phyloP scores from a whole-genome alignment of 2,888 invertebrate species.

The Norana najaformis region DNA sequence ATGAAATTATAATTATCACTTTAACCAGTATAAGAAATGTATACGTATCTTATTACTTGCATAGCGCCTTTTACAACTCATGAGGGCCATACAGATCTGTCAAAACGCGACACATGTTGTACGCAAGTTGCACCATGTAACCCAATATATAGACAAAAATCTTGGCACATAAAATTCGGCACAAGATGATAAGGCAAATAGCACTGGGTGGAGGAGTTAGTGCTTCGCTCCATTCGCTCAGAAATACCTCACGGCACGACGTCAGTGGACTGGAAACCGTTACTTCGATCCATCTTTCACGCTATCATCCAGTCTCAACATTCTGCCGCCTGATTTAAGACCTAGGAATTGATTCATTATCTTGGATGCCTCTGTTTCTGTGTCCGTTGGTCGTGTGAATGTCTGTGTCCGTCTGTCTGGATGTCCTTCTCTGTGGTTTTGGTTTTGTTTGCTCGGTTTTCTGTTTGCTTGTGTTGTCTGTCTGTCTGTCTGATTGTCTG shows the following conservation, averaged over 20 bases:
- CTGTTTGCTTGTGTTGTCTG: not conserved
- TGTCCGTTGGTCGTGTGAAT: not conserved
- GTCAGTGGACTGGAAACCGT: not conserved
- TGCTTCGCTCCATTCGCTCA: not conserved
- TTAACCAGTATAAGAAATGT: not conserved
- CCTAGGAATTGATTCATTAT: not conserved
- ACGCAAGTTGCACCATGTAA: too few relatives aligned
- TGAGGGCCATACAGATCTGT: not conserved
- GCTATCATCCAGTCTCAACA: not conserved
- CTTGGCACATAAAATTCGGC: not conserved
- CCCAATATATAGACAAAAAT: not conserved
- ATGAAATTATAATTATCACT: not conserved
- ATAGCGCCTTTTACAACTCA: not conserved
- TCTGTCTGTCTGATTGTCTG: too few relatives aligned
- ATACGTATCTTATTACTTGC: not conserved
- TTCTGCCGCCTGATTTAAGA: not conserved
- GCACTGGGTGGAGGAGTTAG: too few relatives aligned
- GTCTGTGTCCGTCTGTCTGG: not conserved
- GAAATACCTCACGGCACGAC: not conserved
- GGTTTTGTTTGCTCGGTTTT: not conserved
- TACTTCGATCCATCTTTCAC: not conserved
- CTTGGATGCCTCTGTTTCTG: not conserved
- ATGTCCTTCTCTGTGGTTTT: too few relatives aligned
- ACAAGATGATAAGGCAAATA: not conserved
- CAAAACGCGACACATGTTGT: not conserved